Evolutionary conservation across 1,140 invertebrate genomes (phyloP), one percentile per base, ranked within the genome.

Genomic region (Antheraea pernyi): DNA sequence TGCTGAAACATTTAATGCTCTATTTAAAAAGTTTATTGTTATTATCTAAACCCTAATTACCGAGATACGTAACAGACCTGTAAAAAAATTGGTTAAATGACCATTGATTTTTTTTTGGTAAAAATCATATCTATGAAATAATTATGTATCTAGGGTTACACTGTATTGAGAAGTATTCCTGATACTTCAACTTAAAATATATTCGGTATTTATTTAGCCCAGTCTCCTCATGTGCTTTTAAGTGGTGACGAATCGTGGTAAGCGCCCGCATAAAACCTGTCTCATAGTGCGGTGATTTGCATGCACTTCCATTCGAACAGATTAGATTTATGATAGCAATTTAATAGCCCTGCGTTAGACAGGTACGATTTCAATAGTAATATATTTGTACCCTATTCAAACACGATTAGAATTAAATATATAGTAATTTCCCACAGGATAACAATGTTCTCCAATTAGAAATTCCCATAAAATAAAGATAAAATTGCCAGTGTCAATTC

Each of bases 211-310:
- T 16, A 53, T 22, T 3, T 61, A 22, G 60, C 60, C 60, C 60
- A 30, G 19, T 22, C 36, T 22, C 60, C 60, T n/a, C 60, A n/a
- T 16, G 46, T 53, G 46, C 9, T 53, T 53, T 60, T 8, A 60
- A 36, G 59, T 60, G 19, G 59, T 60, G 59, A 60, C 18, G 59
- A 60, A 60, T 60, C 61, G 22, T 11, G 61, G 61, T 62, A 22
- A 16, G 75, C 66, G 74, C 86, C 88, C 86, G 88, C 84, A 90
- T 89, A 72, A 69, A 65, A 53, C 71, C 65, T 69, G 67, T 59
- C 63, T 63, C 65, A 65, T 72, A 67, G 62, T 72, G 83, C 86
- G 84, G 77, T 89, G 88, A 91, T 91, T 91, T 89, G 86, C 88
- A 91, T 91, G 85, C 82, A 72, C 77, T 79, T 75, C 76, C 76